These are phyloP conservation scores for Heterohyrax brucei DNA, from an alignment of 2,797 vertebrate genomes.

Conservation along the genomic window DNA sequence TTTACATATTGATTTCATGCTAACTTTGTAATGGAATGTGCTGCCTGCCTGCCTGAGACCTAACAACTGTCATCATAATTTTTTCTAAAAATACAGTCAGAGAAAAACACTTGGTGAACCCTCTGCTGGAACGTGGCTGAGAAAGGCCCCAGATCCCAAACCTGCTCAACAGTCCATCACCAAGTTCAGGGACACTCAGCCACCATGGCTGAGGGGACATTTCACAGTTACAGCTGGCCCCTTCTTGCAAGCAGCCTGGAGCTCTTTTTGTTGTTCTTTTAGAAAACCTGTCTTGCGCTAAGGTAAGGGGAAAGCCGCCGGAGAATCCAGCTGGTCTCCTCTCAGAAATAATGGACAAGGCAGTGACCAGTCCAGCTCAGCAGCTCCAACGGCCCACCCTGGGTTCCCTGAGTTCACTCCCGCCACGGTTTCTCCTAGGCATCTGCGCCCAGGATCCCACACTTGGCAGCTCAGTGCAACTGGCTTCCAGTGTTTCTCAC, in stretches of 20 bases:
- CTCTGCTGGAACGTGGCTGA: conserved; percentile 62
- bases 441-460: neutral
- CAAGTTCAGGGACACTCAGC: neutral
- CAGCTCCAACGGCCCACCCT: neutral
- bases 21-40: conserved; percentile 86
- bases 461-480: neutral
- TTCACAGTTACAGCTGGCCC: neutral
- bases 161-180: neutral
- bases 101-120: conserved; percentile 69
- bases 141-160: conserved; percentile 23
- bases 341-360: conserved; percentile 56
- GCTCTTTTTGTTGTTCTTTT: neutral
- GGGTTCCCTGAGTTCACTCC: neutral
- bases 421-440: neutral
- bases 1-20: conserved; percentile 87
- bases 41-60: conserved; percentile 86
- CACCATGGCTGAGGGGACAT: no score
- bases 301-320: conserved; percentile 3
- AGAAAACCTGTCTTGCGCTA: conserved; percentile 61
- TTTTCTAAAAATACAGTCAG: conserved; percentile 79
- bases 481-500: neutral
- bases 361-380: neutral
- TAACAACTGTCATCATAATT: conserved; percentile 82
- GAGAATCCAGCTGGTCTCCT: conserved; percentile 43
- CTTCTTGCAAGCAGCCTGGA: neutral